Conservation (phyloP, 2,888 invertebrate genomes). For the Andrena bucephala region DNA sequence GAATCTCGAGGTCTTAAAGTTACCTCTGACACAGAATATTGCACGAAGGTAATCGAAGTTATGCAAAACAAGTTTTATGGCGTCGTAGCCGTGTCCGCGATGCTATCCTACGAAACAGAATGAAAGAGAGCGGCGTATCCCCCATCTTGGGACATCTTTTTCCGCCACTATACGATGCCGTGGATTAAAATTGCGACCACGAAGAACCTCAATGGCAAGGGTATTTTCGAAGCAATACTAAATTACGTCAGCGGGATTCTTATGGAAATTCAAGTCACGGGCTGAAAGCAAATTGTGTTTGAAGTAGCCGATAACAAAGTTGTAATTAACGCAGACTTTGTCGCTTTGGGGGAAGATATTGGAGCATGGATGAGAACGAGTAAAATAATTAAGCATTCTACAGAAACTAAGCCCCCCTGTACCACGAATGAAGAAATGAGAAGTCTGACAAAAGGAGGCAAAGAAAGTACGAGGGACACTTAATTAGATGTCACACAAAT, state of each 20-base stretch:
- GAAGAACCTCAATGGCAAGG: background rate
- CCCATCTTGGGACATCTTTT: background rate
- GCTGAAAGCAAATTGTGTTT: background rate
- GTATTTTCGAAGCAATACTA: background rate
- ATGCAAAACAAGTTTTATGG: background rate
- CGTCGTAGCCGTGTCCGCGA: background rate
- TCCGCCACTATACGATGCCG: background rate
- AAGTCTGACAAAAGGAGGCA: too few relatives aligned
- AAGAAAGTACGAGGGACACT: too few relatives aligned
- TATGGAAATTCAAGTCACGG: constrained; percentile 24
- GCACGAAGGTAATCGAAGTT: background rate
- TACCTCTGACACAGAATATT: background rate
- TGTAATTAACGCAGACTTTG: constrained; percentile 38
- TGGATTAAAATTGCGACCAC: background rate
- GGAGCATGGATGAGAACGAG: constrained; percentile 5
- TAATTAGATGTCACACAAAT: too few relatives aligned
- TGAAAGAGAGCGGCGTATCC: background rate
- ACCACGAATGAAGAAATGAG: too few relatives aligned
- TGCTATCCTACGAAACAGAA: background rate
- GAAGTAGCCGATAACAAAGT: constrained; percentile 9
- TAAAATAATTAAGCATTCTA: too few relatives aligned
- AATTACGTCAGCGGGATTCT: background rate
- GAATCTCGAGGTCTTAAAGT: background rate
- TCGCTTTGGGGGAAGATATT: background rate
- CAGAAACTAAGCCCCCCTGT: too few relatives aligned